Base-by-base conservation (phyloP, 2,888 invertebrate genomes). In the Drosophila histrio region DNA sequence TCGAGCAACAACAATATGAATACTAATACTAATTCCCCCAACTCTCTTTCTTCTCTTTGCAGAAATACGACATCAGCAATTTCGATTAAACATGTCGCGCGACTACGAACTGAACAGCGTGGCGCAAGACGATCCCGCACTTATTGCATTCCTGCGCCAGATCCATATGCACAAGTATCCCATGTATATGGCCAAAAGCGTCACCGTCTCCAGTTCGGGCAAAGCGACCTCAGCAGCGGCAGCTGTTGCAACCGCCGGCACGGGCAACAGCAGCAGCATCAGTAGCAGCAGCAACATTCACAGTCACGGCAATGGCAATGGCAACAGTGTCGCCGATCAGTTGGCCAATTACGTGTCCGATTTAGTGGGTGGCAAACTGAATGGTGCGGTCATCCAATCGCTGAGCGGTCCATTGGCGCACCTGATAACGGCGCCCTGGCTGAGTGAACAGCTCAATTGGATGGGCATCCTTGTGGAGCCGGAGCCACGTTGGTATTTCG, bases 1-100 rank as follows among this genome's bases (percentile, higher is more conserved):
- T 60, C 15, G 38, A 44, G 38, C 50, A 63, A 63, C 58, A 53
- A 44, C 54, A 52, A 47, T 44, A 26, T 32, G 36, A 17, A 46
- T 28, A 22, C n/a, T 15, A 8, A 9, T 60, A 49, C 22, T 32
- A 15, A 22, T 44, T 26, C 26, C 15, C 24, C 39, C 13, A n/a
- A 2, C 6, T 41, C 8, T 6, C 32, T 15, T 22, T 5, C 17
- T 17, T 15, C 22, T 63, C 53, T 63, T 66, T 72, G 15, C 90
- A 95, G 95, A 95, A 6, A 92, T 95, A 77, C 94, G 94, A 66
- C 95, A 95, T 67, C 95, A 95, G 89, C 96, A 96, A 90, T 96
- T 96, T 91, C 94, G 95, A 32, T 93, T 95, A 74, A 96, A 96
- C 92, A 95, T 96, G 95, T 95, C 95, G 47, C 94, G 94, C 72